Conservation (phyloP, 2,888 invertebrate species). For the Dicycla oo region DNA sequence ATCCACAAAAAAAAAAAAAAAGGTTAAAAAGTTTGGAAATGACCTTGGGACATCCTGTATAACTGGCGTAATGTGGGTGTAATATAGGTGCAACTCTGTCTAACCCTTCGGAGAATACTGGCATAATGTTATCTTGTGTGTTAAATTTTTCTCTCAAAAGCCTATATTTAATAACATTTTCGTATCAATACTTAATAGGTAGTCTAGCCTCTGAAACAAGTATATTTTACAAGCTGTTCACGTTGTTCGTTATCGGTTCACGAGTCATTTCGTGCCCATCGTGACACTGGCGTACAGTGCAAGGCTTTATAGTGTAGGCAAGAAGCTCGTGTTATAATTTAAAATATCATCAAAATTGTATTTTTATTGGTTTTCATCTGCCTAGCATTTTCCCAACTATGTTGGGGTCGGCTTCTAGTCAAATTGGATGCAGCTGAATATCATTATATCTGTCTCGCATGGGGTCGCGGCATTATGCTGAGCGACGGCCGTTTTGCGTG, state of each 20-base stretch:
- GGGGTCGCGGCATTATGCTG: too few relatives aligned
- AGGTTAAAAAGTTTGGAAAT: too few relatives aligned
- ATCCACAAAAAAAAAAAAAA: too few relatives aligned
- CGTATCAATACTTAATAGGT: conserved; percentile 5
- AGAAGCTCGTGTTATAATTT: conserved; percentile 8
- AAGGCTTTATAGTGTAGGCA: conserved; percentile 36
- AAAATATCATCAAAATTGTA: background rate
- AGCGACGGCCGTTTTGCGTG: too few relatives aligned
- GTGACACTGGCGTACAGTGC: conserved; percentile 56
- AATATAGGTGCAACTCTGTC: too few relatives aligned
- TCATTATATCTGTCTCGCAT: too few relatives aligned
- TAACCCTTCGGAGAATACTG: background rate
- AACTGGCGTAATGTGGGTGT: too few relatives aligned
- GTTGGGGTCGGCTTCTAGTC: too few relatives aligned
- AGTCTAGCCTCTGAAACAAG: conserved; percentile 29
- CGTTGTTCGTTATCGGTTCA: conserved; percentile 62
- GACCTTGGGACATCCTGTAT: too few relatives aligned
- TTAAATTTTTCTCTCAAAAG: background rate
- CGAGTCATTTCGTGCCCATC: conserved; percentile 65
- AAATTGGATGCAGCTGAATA: too few relatives aligned
- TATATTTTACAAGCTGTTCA: conserved; percentile 59
- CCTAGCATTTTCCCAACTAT: too few relatives aligned
- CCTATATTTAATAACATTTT: conserved; percentile 5
- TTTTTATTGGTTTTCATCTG: background rate
- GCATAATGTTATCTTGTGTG: background rate